Evolutionary conservation across 2,113 vertebrate genomes (phyloP).

Genomic region (Halichoerus grypus): DNA sequence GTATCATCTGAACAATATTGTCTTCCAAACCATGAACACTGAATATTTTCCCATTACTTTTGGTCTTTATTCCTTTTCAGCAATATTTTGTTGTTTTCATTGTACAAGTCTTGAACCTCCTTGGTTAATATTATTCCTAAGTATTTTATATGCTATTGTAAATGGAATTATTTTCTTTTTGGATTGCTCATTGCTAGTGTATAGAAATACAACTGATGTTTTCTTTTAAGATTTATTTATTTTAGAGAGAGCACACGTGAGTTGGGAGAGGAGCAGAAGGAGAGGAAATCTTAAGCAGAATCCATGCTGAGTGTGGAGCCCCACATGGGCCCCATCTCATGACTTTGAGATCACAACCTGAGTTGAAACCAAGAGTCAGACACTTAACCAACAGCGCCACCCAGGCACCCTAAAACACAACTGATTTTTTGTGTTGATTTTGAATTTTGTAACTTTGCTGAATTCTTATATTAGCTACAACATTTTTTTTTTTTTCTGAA

Average conservation of each 20-base stretch:
- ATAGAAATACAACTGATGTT: not conserved
- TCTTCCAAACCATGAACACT: not conserved
- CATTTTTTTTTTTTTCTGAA: not conserved
- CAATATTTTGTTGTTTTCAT: not conserved
- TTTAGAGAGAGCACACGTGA: not conserved
- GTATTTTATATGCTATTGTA: not conserved
- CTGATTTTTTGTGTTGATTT: not conserved
- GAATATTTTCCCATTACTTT: not conserved
- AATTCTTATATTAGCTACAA: not conserved
- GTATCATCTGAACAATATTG: not conserved
- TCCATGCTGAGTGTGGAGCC: not conserved
- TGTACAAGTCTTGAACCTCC: not conserved
- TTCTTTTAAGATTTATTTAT: not conserved
- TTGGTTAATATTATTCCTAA: constrained; percentile 7
- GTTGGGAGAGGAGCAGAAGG: not conserved
- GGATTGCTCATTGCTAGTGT: not conserved
- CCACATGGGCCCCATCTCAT: not conserved
- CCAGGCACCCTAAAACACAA: not conserved
- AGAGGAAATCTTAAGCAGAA: not conserved
- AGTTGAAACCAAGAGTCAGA: not conserved
- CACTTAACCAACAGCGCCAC: not conserved
- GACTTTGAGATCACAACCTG: not conserved
- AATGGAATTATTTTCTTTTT: not conserved
- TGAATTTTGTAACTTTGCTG: not conserved
- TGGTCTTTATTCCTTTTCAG: not conserved